Percentiles rank a stretch among this genome's conserved stretches.
phyloP scores from a whole-genome alignment of 1,140 invertebrate genomes.

The Sarcophaga bullata region DNA sequence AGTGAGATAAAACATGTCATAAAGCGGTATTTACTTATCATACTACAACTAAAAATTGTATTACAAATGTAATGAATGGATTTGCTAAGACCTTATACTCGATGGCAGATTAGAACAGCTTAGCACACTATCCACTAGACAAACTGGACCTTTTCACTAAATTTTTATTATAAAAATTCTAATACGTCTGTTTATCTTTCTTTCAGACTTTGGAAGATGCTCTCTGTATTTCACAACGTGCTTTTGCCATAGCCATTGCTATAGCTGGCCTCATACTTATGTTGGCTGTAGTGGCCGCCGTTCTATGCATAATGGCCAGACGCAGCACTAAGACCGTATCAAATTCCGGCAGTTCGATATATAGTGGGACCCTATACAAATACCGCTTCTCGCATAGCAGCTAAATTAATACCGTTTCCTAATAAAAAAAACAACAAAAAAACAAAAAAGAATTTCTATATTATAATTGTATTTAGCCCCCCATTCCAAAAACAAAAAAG shows the following conservation, averaged over 20 bases:
- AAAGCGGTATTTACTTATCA: too few species aligned
- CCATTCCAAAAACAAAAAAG: too few species aligned
- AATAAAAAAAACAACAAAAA: too few species aligned
- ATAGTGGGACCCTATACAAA: conserved; percentile 94
- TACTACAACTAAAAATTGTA: too few species aligned
- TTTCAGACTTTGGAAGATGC: conserved; percentile 77
- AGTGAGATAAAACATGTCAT: too few species aligned
- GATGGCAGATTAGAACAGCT: too few species aligned
- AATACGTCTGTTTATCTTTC: background rate
- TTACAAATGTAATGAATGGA: too few species aligned
- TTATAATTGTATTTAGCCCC: background rate
- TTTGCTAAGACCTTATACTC: too few species aligned
- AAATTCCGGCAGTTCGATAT: conserved; percentile 89
- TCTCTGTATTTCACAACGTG: conserved; percentile 89
- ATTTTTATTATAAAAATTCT: too few species aligned
- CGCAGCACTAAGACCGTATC: conserved; percentile 83
- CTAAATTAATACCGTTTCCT: conserved; percentile 66
- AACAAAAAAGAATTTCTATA: conserved; percentile 54
- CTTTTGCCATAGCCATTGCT: conserved; percentile 93
- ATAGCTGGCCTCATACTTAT: conserved; percentile 89
- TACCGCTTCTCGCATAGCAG: conserved; percentile 90
- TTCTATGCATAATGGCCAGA: conserved; percentile 83
- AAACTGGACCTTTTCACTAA: too few species aligned
- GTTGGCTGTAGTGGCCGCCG: conserved; percentile 85
- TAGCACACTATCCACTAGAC: too few species aligned